Base-by-base conservation (phyloP, 2,797 vertebrate species). In the Carapus acus region DNA sequence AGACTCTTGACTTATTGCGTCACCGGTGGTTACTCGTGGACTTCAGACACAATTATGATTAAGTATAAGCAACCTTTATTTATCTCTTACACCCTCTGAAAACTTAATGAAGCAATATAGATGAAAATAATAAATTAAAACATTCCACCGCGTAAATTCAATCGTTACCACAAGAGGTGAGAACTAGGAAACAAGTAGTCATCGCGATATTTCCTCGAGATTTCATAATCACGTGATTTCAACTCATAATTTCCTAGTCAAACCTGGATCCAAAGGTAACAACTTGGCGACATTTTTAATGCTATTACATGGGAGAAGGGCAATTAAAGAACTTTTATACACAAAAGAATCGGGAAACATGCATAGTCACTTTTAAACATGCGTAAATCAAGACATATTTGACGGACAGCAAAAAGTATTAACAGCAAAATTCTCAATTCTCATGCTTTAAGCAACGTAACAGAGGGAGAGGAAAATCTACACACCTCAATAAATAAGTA, bases 101-200 rank as follows among this genome's bases (percentile, higher is more conserved):
- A 80, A 74, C 52, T 43, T 78, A 55, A 65, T 76, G 65, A 73
- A 63, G 73, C 80, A 69, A 71, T 71, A 82, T 71, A 79, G 75
- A 85, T 39, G 74, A 69, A 80, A 76, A 77, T 60, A 86, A 88
- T 86, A 89, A 86, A 82, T 87, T 86, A 85, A 77, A 65, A 78
- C 69, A 74, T 72, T 83, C 64, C 67, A 75, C 70, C 71, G 54
- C 52, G 69, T 49, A 67, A 37, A 56, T 52, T 22, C 58, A 62
- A 46, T 27, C 9, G 24, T 27, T 27, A 66, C 39, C 17, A 52
- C 18, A 71, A 56, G 50, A 44, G 33, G 54, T 6, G 2, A 17
- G 37, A 61, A 47, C 46, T 68, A 69, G 22, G 71, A 50, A 62
- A 79, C 72, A 61, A 58, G 27, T 56, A 67, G 66, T 67, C 8